A percentile compares a stretch with the other conserved stretches of the same genome.
Evolutionary conservation across 2,113 vertebrate genomes (phyloP).

Genomic region (Cairina moschata): DNA sequence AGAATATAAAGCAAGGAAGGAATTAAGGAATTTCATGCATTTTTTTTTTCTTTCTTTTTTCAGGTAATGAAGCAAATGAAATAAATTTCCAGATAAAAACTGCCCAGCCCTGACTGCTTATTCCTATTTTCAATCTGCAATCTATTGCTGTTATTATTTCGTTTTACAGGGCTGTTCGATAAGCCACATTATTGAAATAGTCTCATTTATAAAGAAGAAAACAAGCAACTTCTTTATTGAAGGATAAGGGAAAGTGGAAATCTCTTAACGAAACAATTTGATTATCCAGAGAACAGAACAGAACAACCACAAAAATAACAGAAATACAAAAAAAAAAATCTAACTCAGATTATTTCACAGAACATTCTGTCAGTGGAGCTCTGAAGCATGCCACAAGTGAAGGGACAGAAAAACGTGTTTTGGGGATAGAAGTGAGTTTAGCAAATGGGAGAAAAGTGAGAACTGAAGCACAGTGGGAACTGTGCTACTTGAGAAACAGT

Average conservation of each 20-base stretch:
- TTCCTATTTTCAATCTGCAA: neutral
- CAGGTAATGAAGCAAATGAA: neutral
- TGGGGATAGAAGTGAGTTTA: neutral
- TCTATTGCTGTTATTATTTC: neutral
- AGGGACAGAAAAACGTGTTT: neutral
- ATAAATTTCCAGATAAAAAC: neutral
- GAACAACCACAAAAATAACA: neutral
- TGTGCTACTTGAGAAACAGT: neutral
- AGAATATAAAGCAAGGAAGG: neutral
- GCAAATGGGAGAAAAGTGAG: neutral
- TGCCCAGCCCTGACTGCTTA: neutral
- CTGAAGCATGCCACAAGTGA: neutral
- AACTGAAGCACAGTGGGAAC: neutral
- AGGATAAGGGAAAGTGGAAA: neutral
- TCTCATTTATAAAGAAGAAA: neutral
- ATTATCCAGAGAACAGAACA: neutral
- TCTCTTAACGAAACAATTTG: neutral
- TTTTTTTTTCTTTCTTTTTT: neutral
- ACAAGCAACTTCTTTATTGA: neutral
- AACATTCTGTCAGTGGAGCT: neutral
- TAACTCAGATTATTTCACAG: neutral
- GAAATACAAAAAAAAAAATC: neutral
- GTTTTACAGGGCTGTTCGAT: neutral
- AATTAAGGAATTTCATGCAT: neutral
- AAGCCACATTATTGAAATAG: neutral